Conservation (phyloP, 2,888 invertebrate genomes). For the Polymixis lichenea region DNA sequence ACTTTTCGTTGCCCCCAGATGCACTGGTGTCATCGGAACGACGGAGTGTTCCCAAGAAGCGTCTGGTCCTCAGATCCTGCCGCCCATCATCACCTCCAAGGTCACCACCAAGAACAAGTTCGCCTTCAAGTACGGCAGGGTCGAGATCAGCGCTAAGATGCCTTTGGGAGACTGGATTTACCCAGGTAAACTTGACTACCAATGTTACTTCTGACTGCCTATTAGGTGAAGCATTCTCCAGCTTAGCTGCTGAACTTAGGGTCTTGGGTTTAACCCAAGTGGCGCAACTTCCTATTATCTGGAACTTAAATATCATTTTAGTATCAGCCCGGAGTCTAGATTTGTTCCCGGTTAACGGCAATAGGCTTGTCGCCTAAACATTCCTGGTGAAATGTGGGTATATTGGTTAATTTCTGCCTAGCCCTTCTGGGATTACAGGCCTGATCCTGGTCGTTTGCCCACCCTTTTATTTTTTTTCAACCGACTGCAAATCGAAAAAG, state of each 20-base stretch:
- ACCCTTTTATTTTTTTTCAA: background rate
- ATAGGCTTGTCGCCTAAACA: no score
- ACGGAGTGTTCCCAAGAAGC: slow-evolving; percentile 87
- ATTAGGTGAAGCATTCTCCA: background rate
- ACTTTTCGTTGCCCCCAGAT: slow-evolving; percentile 75
- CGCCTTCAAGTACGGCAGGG: slow-evolving; percentile 92
- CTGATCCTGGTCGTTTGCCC: no score
- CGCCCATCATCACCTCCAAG: slow-evolving; percentile 93
- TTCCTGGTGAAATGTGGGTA: no score
- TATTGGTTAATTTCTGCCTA: no score
- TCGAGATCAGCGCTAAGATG: slow-evolving; percentile 93
- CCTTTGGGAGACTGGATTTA: slow-evolving; percentile 95
- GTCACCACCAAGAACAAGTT: slow-evolving; percentile 92
- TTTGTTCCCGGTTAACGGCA: no score
- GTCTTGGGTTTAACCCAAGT: background rate
- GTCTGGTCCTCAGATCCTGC: slow-evolving; percentile 90
- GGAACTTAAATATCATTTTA: background rate
- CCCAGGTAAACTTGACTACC: slow-evolving; percentile 89
- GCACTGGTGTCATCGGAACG: slow-evolving; percentile 86
- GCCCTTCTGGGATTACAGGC: no score
- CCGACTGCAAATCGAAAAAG: background rate
- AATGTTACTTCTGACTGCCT: background rate
- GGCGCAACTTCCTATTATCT: background rate
- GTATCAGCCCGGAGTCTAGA: no score
- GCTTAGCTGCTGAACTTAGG: background rate